These are phyloP conservation scores for Casuarius casuarius DNA, from an alignment of 2,113 vertebrate genomes.

Conservation along the genomic window DNA sequence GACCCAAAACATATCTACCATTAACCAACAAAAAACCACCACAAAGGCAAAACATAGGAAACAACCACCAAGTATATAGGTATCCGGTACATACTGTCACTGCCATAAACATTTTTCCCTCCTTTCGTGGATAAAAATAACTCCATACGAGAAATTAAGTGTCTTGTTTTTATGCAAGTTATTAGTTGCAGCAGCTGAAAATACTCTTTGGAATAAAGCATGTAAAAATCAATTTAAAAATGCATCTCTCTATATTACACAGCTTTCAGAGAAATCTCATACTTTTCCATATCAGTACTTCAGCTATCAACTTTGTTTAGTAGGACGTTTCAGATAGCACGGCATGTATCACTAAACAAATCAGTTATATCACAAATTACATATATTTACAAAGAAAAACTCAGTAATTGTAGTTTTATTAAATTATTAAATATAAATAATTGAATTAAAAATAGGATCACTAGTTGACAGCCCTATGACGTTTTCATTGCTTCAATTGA, in stretches of 20 bases:
- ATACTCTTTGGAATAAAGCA: background rate
- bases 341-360: conserved; percentile 1
- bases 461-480: background rate
- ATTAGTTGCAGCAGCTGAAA: background rate
- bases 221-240: background rate
- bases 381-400: background rate
- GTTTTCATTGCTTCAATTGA: background rate
- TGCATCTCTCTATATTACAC: background rate
- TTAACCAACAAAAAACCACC: background rate
- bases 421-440: no score
- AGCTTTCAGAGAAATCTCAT: background rate
- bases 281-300: background rate
- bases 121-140: background rate
- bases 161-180: background rate
- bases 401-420: background rate
- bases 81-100: background rate
- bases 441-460: background rate
- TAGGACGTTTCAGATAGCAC: background rate
- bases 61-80: rapidly evolving
- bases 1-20: background rate
- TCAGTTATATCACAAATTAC: background rate
- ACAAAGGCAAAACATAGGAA: rapidly evolving
- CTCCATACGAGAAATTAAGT: background rate
- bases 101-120: background rate
- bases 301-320: conserved; percentile 40